Conservation (phyloP, 2,113 vertebrate species). For the Chaetodon trifascialis region DNA sequence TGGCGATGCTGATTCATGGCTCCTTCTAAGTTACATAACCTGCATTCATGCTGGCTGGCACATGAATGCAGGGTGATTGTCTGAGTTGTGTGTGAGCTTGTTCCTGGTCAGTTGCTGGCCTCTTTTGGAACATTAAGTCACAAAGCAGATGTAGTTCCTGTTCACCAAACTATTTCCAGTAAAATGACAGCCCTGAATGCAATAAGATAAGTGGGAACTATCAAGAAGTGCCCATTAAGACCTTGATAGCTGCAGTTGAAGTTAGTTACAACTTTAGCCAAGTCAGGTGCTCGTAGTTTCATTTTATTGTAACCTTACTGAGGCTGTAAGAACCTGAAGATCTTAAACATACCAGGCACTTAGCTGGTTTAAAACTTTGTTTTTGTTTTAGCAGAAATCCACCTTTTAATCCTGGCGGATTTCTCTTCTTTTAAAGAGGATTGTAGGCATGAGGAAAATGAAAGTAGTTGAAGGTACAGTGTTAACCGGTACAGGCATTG, state of each 20-base stretch:
- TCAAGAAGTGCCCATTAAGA: neutral
- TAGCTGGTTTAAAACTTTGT: neutral
- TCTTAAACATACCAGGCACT: neutral
- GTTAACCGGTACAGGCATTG: too few species aligned
- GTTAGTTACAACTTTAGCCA: neutral
- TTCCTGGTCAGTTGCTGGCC: slow-evolving; percentile 39
- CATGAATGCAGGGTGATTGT: slow-evolving; percentile 31
- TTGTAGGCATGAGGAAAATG: too few species aligned
- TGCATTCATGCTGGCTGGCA: slow-evolving; percentile 56
- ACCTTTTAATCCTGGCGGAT: too few species aligned
- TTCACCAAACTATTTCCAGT: neutral
- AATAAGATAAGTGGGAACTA: neutral
- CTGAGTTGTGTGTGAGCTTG: slow-evolving; percentile 29
- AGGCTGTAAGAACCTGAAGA: neutral
- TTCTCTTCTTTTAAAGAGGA: too few species aligned
- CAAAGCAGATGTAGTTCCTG: neutral
- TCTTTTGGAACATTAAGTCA: slow-evolving; percentile 36
- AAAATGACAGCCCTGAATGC: neutral
- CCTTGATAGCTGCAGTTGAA: neutral
- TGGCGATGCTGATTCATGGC: slow-evolving; percentile 77
- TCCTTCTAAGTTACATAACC: slow-evolving; percentile 74
- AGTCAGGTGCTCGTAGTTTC: neutral
- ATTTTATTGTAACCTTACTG: neutral
- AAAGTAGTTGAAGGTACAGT: too few species aligned
- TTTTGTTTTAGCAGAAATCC: too few species aligned